Base-by-base conservation (phyloP, 2,797 vertebrate genomes). In the Pipistrellus pygmaeus region DNA sequence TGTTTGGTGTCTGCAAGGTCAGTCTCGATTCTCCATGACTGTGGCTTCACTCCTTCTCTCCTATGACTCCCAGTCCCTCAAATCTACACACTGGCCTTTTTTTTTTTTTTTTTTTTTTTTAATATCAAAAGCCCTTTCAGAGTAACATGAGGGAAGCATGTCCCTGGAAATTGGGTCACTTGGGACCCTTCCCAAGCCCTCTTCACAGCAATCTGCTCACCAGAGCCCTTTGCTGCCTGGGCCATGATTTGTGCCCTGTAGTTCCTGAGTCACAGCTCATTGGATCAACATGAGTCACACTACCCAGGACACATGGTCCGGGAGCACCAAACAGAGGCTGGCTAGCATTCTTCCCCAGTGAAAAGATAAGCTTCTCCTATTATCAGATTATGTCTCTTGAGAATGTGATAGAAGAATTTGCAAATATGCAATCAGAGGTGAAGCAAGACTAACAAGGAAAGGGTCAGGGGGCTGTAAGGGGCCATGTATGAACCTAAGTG, bases 351-450 rank as follows among this genome's bases (percentile, higher is more conserved):
- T 89, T 60, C 15, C 25, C 53, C 57, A 3, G 2, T 15, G 23
- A 46, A 78, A 82, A 51, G 30, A 51, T n/a, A 38, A 77, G 23
- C 32, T 76, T 5, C 11, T 46, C 21, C 13, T 30, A 9, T 3
- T 46, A 88, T 80, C 57, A 57, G 14, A 75, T 78, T 84, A 38
- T 71, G 76, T 77, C 20, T 51, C 27, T 76, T 53, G 32, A 77
- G 32, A 91, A 84, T 84, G 57, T 83, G 57, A 93, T 25, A 4
- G 41, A 87, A 82, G 46, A 64, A 77, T 80, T 48, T 76, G 25
- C 38, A 41, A 86, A 38, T 21, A 11, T 51, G 23, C 48, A 35
- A 6, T 32, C 12, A 90, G 78, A 88, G 8, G 46, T 57, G 66
- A 85, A 91, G 32, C 8, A 60, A 60, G 17, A 72, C 1, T 8